These are phyloP conservation scores for Lasioglossum morio DNA, from an alignment of 2,888 invertebrate genomes.

Conservation along the genomic window DNA sequence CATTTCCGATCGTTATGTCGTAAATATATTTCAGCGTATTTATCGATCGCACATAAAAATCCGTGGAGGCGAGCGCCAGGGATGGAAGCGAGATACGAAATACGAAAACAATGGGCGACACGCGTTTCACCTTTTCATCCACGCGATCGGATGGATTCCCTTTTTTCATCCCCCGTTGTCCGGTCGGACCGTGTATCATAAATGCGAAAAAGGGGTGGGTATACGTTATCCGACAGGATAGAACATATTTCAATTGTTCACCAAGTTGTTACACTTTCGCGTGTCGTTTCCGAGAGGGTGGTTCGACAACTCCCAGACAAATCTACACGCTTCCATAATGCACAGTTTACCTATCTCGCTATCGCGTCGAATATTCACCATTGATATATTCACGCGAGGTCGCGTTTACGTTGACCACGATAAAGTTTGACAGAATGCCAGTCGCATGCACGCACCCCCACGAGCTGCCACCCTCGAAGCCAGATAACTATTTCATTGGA, in stretches of 20 bases:
- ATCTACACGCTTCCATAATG: not conserved
- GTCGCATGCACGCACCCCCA: constrained; percentile 1
- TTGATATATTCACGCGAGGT: constrained; percentile 39
- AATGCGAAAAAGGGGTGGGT: not conserved
- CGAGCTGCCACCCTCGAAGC: constrained; percentile 6
- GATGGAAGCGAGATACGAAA: constrained; percentile 12
- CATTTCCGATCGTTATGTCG: constrained; percentile 31
- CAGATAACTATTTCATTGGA: constrained; percentile 43
- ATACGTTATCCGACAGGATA: not conserved
- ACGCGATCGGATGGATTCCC: not conserved
- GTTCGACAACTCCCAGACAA: not conserved
- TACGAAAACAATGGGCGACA: constrained; percentile 2
- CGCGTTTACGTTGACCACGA: constrained; percentile 25
- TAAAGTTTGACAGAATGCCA: constrained; percentile 43
- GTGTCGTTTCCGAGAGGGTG: not conserved
- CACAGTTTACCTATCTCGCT: not conserved
- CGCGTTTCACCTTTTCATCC: not conserved
- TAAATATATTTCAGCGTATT: constrained; percentile 46
- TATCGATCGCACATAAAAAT: constrained; percentile 35
- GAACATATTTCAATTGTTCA: not conserved
- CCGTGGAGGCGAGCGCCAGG: not conserved
- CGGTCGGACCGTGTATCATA: not conserved
- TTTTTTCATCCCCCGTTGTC: not conserved
- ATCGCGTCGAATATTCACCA: constrained; percentile 29
- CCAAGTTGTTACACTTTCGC: not conserved